phyloP scores from a whole-genome alignment of 2,797 vertebrate species.

The Falco biarmicus region DNA sequence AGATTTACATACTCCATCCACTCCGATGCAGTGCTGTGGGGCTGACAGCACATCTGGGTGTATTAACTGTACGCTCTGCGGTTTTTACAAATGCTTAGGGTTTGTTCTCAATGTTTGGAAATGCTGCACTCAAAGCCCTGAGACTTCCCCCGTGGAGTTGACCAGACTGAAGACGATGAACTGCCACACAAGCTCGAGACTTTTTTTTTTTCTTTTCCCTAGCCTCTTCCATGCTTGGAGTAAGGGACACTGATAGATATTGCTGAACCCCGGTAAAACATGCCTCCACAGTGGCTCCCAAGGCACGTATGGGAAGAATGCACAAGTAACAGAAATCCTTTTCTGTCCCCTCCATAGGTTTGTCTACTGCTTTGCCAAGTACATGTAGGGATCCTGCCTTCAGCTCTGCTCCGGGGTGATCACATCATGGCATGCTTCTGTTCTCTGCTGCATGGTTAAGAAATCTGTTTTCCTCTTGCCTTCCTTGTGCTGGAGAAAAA shows the following conservation, averaged over 20 bases:
- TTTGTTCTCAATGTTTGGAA: slow-evolving; percentile 54
- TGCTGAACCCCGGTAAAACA: background rate
- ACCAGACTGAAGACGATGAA: background rate
- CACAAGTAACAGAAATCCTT: background rate
- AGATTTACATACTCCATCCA: slow-evolving; percentile 57
- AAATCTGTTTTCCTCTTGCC: background rate
- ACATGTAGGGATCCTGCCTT: background rate
- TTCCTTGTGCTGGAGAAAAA: background rate
- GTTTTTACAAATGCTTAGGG: slow-evolving; percentile 45
- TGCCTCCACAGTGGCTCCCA: background rate
- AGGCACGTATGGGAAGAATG: background rate
- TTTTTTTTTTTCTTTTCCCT: background rate
- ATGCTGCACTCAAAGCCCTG: background rate
- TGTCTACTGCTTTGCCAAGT: background rate
- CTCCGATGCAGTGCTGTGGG: background rate
- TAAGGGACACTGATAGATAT: background rate
- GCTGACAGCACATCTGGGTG: slow-evolving; percentile 67
- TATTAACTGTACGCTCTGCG: slow-evolving; percentile 55
- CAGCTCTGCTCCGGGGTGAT: background rate
- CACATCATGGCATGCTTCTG: accelerated
- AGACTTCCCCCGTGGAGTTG: slow-evolving; percentile 9
- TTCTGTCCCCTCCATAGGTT: background rate
- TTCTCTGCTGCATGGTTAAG: background rate
- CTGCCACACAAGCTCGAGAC: background rate
- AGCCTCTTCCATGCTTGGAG: background rate